phyloP scores from a whole-genome alignment of 2,888 invertebrate genomes.

The Andrena haemorrhoa region DNA sequence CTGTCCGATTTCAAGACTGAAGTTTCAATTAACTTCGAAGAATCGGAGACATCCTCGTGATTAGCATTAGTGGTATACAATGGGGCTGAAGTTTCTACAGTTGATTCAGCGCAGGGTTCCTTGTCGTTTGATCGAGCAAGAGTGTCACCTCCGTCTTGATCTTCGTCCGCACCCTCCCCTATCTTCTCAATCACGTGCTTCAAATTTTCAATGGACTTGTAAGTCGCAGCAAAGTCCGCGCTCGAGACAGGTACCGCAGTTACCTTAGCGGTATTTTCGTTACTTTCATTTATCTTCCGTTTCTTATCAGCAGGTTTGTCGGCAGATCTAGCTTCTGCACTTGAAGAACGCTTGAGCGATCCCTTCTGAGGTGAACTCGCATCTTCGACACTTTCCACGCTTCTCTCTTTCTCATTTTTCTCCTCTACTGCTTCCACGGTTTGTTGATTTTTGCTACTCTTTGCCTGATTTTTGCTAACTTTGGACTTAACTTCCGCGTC shows the following conservation, averaged over 20 bases:
- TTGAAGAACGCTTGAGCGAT: slow-evolving; percentile 62
- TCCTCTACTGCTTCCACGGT: slow-evolving; percentile 36
- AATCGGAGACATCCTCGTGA: slow-evolving; percentile 24
- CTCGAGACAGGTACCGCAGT: slow-evolving; percentile 7
- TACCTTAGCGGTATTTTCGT: slow-evolving; percentile 37
- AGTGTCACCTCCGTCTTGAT: slow-evolving; percentile 21
- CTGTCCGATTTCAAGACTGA: slow-evolving; percentile 22
- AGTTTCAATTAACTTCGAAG: slow-evolving; percentile 29
- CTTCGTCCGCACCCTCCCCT: slow-evolving; percentile 66
- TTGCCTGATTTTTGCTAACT: slow-evolving; percentile 55
- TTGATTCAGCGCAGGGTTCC: slow-evolving; percentile 21
- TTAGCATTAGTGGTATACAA: neutral
- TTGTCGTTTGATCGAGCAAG: slow-evolving; percentile 23
- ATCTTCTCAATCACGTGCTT: slow-evolving; percentile 79
- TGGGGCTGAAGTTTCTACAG: slow-evolving; percentile 8
- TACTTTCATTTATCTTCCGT: slow-evolving; percentile 59
- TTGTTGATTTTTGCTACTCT: slow-evolving; percentile 59
- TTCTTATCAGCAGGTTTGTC: slow-evolving; percentile 72
- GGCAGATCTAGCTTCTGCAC: slow-evolving; percentile 32
- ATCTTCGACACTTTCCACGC: slow-evolving; percentile 21
- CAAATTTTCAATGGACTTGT: slow-evolving; percentile 79
- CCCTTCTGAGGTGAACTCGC: slow-evolving; percentile 57
- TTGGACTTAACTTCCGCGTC: slow-evolving; percentile 69
- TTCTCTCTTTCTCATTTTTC: slow-evolving; percentile 50
- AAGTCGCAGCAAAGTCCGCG: slow-evolving; percentile 72